phyloP scores from a whole-genome alignment of 2,888 invertebrate genomes.

The Nemotelus nigrinus region DNA sequence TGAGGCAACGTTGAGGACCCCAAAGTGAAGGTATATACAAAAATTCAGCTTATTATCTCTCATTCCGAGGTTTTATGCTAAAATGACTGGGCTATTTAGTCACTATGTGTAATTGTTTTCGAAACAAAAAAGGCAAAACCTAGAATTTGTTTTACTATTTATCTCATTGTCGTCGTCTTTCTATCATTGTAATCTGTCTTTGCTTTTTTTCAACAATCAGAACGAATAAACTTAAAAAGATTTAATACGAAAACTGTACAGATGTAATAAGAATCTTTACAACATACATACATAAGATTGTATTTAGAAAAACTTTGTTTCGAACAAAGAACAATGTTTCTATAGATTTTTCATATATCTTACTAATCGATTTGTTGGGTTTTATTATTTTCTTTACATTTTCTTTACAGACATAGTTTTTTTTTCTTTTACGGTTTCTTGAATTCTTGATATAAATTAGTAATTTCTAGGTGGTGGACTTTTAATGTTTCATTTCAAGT shows the following conservation, averaged over 20 bases:
- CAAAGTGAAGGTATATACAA: too few relatives aligned
- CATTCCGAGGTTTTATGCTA: too few relatives aligned
- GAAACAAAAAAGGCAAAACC: conserved; percentile 5
- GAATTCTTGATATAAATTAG: conserved; percentile 5
- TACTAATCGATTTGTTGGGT: not conserved
- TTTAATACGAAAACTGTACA: conserved; percentile 24
- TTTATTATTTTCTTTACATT: not conserved
- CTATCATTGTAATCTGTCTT: too few relatives aligned
- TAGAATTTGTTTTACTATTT: not conserved
- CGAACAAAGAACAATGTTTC: not conserved
- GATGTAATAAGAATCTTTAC: not conserved
- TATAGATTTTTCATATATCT: not conserved
- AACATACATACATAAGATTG: not conserved
- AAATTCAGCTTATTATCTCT: too few relatives aligned
- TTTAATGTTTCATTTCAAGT: not conserved
- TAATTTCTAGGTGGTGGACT: conserved; percentile 1
- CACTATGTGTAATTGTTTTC: not conserved
- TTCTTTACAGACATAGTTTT: not conserved
- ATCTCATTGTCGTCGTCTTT: not conserved
- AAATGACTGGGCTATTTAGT: too few relatives aligned
- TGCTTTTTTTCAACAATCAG: not conserved
- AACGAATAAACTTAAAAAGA: conserved; percentile 2
- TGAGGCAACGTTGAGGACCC: too few relatives aligned
- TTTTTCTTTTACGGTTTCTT: not conserved
- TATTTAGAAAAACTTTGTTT: not conserved